Percentiles rank a stretch among this genome's conserved stretches.
Evolutionary conservation across 2,113 vertebrate genomes (phyloP).

Genomic region (Stomatorhinus ivindoensis): DNA sequence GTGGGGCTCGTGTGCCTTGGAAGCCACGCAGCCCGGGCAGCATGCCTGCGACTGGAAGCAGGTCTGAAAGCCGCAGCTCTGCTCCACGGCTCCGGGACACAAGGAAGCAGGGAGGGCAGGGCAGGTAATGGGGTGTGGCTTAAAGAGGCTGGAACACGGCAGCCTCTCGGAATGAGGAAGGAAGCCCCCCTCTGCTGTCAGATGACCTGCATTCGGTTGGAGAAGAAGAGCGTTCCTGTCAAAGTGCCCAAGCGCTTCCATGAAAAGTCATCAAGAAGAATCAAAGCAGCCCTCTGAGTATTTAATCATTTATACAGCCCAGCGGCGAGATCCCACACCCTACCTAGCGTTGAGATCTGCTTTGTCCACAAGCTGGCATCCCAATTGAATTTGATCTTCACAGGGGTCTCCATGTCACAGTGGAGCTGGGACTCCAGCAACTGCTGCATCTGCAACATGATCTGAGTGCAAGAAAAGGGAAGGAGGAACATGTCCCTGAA

Average conservation of each 20-base stretch:
- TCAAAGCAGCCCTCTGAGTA: neutral
- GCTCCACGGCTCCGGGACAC: slow-evolving; percentile 60
- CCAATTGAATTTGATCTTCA: slow-evolving; percentile 92
- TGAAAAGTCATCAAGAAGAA: neutral
- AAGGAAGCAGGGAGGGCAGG: slow-evolving; percentile 56
- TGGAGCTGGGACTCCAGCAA: slow-evolving; percentile 75
- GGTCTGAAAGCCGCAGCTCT: slow-evolving; percentile 63
- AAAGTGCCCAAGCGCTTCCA: neutral
- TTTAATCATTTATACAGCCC: neutral
- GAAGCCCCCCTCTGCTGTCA: slow-evolving; percentile 74
- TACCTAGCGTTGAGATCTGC: slow-evolving; percentile 84
- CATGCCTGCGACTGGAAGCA: slow-evolving; percentile 66
- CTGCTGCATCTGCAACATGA: slow-evolving; percentile 92
- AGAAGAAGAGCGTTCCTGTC: neutral
- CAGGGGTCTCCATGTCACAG: slow-evolving; percentile 67
- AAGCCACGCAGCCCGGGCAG: slow-evolving; percentile 69
- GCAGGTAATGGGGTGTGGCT: slow-evolving; percentile 64
- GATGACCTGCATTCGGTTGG: slow-evolving; percentile 63
- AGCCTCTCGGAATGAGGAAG: slow-evolving; percentile 60
- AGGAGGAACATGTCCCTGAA: neutral
- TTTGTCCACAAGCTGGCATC: slow-evolving; percentile 96
- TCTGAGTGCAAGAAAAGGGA: slow-evolving; percentile 54
- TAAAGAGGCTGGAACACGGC: slow-evolving; percentile 61
- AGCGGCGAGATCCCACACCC: neutral
- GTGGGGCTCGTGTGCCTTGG: slow-evolving; percentile 46